phyloP scores from a whole-genome alignment of 2,797 vertebrate genomes.

The Tamandua tetradactyla region DNA sequence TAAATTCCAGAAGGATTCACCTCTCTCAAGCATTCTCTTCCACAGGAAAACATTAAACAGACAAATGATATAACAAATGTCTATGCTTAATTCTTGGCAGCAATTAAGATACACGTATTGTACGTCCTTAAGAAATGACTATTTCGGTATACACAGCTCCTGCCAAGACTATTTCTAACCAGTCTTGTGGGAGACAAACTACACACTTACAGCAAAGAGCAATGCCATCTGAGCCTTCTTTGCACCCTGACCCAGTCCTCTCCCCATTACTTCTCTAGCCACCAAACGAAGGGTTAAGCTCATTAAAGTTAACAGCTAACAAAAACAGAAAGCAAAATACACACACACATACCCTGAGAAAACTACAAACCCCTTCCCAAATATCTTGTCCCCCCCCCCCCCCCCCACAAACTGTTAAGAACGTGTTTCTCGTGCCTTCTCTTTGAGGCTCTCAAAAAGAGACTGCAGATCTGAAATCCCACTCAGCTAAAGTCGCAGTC shows the following conservation, averaged over 20 bases:
- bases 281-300: background rate
- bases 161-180: conserved; percentile 47
- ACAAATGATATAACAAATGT: conserved; percentile 21
- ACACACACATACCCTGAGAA: background rate
- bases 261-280: background rate
- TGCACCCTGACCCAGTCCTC: background rate
- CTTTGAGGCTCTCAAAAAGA: conserved; percentile 36
- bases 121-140: conserved; percentile 60
- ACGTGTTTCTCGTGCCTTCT: background rate
- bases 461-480: background rate
- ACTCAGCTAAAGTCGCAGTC: background rate
- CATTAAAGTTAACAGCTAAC: background rate
- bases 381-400: conserved; percentile 1
- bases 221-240: background rate
- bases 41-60: conserved; percentile 25
- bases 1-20: background rate
- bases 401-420: background rate
- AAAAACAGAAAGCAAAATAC: conserved; percentile 36
- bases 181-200: background rate
- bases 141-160: background rate
- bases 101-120: background rate
- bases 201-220: background rate
- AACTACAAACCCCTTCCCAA: background rate
- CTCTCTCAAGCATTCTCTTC: conserved; percentile 2
- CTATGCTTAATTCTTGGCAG: background rate